Percentiles rank a stretch among this genome's conserved stretches.
Evolutionary conservation across 1,140 invertebrate species (phyloP).

Genomic region (Drosophila nebulosa): DNA sequence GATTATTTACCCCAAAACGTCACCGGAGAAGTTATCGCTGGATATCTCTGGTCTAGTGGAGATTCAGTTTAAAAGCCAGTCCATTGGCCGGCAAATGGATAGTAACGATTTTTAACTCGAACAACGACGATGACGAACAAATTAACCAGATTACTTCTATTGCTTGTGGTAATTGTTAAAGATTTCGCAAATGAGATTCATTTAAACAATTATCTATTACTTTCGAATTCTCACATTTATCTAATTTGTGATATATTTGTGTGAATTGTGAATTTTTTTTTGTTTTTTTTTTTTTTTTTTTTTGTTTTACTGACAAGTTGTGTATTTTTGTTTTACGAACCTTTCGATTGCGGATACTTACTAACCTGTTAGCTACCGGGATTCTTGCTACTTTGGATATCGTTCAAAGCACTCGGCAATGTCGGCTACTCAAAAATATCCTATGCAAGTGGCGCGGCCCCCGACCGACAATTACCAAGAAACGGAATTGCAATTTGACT

Average conservation of each 20-base stretch:
- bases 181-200: not conserved
- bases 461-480: conserved; percentile 23
- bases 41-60: conserved; percentile 24
- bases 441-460: conserved; percentile 61
- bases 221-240: not conserved
- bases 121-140: conserved; percentile 70
- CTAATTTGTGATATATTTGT: conserved; percentile 7
- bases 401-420: conserved; percentile 58
- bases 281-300: not conserved
- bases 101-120: conserved; percentile 71
- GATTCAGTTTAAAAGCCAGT: conserved; percentile 53
- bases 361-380: conserved; percentile 61
- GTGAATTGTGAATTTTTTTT: not conserved
- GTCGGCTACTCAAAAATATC: conserved; percentile 59
- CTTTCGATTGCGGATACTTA: conserved; percentile 5
- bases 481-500: conserved; percentile 13
- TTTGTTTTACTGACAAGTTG: conserved; percentile 55
- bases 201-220: not conserved
- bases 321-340: conserved; percentile 48
- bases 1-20: conserved; percentile 51
- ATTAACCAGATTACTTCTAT: conserved; percentile 57
- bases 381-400: conserved; percentile 71
- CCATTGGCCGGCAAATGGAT: conserved; percentile 24
- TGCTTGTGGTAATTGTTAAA: conserved; percentile 66
- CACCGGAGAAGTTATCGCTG: conserved; percentile 34